Percentiles rank a stretch among this genome's conserved stretches.
Conservation (phyloP, 2,888 invertebrate species). For the Acanthosepion pharaonis region DNA sequence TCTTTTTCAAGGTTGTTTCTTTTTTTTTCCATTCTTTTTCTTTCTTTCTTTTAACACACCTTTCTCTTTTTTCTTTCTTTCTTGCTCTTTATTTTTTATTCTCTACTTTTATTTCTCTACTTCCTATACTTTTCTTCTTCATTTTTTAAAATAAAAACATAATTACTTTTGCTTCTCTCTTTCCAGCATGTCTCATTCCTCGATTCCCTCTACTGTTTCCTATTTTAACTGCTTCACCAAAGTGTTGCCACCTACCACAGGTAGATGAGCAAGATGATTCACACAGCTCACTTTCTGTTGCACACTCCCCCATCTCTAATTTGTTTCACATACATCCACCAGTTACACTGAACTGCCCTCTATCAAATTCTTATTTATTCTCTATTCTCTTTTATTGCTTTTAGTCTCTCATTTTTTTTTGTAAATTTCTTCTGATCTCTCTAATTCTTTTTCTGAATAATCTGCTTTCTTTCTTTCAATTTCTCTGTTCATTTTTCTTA, state of each 20-base stretch:
- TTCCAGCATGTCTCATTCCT: no score
- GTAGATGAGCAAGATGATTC: constrained; percentile 33
- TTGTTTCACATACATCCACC: neutral
- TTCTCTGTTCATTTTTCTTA: no score
- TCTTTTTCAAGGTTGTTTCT: neutral
- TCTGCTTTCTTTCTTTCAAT: no score
- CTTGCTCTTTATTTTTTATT: neutral
- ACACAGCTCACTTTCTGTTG: neutral
- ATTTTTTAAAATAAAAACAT: no score
- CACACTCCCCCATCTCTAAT: neutral
- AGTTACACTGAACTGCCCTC: neutral
- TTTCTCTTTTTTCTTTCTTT: neutral
- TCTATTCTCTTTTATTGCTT: neutral
- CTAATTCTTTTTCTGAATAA: neutral
- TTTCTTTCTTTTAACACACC: neutral
- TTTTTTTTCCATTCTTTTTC: neutral
- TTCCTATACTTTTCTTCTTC: no score
- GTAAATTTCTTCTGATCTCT: neutral
- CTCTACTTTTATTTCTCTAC: neutral
- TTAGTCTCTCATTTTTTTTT: neutral
- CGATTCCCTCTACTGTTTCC: neutral
- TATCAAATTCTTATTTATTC: no score
- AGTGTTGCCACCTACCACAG: neutral
- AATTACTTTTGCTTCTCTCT: no score
- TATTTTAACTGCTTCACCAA: neutral